phyloP scores from a whole-genome alignment of 2,113 vertebrate species.

The Entelurus aequoreus region DNA sequence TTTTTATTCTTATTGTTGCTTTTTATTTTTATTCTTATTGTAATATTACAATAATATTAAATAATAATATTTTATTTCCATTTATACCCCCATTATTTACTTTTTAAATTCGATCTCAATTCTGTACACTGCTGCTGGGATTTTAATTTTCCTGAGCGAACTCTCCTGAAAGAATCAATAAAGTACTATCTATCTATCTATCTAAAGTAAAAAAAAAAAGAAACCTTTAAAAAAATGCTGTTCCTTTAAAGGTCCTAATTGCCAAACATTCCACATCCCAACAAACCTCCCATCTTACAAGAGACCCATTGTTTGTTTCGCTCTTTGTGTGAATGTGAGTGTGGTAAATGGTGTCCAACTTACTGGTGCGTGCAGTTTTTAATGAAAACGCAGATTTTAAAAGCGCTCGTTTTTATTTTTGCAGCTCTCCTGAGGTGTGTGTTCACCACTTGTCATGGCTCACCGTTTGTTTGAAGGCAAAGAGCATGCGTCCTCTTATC shows the following conservation, averaged over 20 bases:
- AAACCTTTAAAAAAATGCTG: background rate
- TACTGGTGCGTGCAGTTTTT: background rate
- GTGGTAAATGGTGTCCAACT: background rate
- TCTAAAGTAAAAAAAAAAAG: no score
- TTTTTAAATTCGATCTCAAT: no score
- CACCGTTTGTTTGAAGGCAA: constrained; percentile 74
- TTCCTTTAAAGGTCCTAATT: constrained; percentile 36
- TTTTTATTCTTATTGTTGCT: no score
- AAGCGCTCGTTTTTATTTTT: background rate
- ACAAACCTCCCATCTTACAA: constrained; percentile 10
- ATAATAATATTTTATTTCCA: no score
- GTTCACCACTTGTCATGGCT: constrained; percentile 57
- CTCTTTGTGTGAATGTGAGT: background rate
- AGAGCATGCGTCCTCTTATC: constrained; percentile 67
- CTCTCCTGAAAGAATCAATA: no score
- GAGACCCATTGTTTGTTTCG: constrained; percentile 1
- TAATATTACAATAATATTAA: no score
- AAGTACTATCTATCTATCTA: no score
- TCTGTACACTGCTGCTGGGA: no score
- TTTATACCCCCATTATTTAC: no score
- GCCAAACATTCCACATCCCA: constrained; percentile 8
- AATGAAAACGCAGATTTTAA: background rate
- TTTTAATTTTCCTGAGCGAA: no score
- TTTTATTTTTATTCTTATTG: no score
- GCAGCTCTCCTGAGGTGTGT: background rate